Evolutionary conservation across 2,888 invertebrate species (phyloP).

Genomic region (Lasioglossum figueresi): DNA sequence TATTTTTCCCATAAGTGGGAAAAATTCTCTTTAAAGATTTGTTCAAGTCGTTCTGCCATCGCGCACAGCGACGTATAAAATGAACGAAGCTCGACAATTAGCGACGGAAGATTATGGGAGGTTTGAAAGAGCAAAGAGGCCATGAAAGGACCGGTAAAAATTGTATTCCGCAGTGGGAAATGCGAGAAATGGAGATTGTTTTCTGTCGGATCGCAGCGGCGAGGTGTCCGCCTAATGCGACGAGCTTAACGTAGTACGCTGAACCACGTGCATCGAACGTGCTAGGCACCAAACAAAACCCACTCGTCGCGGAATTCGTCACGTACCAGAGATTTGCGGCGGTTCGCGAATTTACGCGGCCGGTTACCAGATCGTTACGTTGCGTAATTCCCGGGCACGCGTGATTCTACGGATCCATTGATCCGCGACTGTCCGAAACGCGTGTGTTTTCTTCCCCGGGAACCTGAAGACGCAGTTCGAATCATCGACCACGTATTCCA

Average conservation of each 20-base stretch:
- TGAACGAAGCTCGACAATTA: neutral
- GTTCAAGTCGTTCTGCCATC: neutral
- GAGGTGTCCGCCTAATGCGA: conserved; percentile 59
- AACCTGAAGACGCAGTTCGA: neutral
- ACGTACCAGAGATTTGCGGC: conserved; percentile 82
- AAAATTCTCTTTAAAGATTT: neutral
- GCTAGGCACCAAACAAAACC: conserved; percentile 74
- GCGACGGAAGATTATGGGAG: neutral
- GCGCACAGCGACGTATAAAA: neutral
- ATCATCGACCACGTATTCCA: neutral
- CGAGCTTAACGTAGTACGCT: conserved; percentile 62
- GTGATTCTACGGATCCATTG: conserved; percentile 20
- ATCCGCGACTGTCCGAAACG: neutral
- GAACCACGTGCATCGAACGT: conserved; percentile 70
- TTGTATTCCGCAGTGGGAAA: neutral
- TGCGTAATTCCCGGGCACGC: conserved; percentile 44
- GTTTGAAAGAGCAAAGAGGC: neutral
- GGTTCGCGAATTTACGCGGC: conserved; percentile 74
- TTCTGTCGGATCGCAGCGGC: conserved; percentile 26
- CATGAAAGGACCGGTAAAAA: neutral
- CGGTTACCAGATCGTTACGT: conserved; percentile 73
- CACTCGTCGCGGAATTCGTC: conserved; percentile 79
- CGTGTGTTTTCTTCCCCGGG: neutral
- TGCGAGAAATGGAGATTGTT: neutral
- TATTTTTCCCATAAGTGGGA: no score